Conservation (phyloP, 2,113 vertebrate species). For the Aspidoscelis tigris region DNA sequence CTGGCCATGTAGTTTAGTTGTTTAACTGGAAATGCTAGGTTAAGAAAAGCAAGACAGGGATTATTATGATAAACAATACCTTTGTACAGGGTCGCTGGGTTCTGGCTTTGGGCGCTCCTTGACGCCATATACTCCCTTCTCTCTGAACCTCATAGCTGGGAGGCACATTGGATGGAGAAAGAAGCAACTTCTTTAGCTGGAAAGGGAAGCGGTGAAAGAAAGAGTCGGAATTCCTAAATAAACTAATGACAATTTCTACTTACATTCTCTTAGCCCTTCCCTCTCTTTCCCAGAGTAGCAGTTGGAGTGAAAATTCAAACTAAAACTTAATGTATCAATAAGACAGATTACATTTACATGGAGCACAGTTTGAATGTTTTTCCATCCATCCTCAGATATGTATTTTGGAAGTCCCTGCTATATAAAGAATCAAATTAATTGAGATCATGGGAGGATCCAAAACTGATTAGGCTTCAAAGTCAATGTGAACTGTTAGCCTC, state of each 20-base stretch:
- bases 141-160: conserved; percentile 81
- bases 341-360: neutral
- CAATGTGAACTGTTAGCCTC: neutral
- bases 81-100: conserved; percentile 81
- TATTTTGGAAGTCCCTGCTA: neutral
- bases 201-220: conserved; percentile 62
- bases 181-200: conserved; percentile 92
- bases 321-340: neutral
- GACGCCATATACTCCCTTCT: conserved; percentile 80
- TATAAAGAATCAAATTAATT: neutral
- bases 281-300: neutral
- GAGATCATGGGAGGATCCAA: neutral
- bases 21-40: neutral
- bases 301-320: neutral
- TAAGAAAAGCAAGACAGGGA: neutral
- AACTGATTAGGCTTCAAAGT: neutral
- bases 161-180: conserved; percentile 87
- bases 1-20: no score
- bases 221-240: conserved; percentile 51
- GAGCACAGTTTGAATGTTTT: no score
- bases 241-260: neutral
- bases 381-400: neutral
- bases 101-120: conserved; percentile 80
- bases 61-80: conserved; percentile 69
- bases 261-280: neutral